Evolutionary conservation across 2,113 vertebrate species (phyloP).

Genomic region (Eira barbara): DNA sequence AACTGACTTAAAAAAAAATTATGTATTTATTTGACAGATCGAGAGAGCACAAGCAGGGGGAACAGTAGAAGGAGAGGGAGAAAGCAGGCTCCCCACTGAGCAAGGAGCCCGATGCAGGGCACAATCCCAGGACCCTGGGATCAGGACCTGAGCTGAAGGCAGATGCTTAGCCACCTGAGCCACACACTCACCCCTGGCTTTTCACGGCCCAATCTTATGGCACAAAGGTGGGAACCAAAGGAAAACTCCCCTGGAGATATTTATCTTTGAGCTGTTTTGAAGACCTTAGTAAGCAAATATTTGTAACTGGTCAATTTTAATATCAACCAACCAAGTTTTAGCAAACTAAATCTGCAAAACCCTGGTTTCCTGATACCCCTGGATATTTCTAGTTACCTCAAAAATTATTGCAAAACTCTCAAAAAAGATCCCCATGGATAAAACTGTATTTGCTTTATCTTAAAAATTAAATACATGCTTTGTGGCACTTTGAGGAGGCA

Average conservation of each 20-base stretch:
- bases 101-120: too few species aligned
- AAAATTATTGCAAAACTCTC: neutral
- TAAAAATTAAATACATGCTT: slow-evolving; percentile 23
- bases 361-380: neutral
- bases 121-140: too few species aligned
- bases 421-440: neutral
- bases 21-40: too few species aligned
- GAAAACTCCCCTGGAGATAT: neutral
- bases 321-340: neutral
- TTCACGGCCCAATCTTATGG: neutral
- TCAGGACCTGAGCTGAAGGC: too few species aligned
- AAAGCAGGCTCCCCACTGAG: too few species aligned
- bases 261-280: neutral
- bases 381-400: neutral
- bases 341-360: neutral
- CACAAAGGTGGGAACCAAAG: neutral
- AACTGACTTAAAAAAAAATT: neutral
- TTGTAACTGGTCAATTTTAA: neutral
- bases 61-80: too few species aligned
- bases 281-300: neutral
- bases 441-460: neutral
- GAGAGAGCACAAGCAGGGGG: too few species aligned
- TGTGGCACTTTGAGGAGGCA: neutral
- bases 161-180: too few species aligned
- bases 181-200: neutral